Base-by-base conservation (phyloP, 2,888 invertebrate genomes). In the Rhagonycha lutea region DNA sequence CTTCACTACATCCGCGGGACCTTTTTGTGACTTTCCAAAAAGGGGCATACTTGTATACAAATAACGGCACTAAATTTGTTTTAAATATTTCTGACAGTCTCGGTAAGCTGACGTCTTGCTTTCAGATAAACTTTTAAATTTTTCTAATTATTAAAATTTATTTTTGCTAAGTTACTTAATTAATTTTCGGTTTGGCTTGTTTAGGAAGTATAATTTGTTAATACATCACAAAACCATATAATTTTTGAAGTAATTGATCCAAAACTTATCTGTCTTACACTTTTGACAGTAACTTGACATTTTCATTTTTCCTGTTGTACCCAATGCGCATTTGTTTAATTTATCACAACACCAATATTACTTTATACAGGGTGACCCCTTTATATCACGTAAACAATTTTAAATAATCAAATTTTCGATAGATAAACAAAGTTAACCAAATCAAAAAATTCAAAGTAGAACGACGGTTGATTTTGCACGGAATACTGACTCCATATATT, bases 1-100 rank as follows among this genome's bases (percentile, higher is more conserved):
- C 89, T 94, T 96, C 81, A 99, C 98, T 87, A 99, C 94, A 91
- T 99, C 99, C 87, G 96, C 96, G 85, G 99, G 99, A 89, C 96
- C 97, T 90, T 98, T 98, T 90, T 96, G 97, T 85, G 97, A 97
- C 90, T 97, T 98, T 89, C 98, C 98, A 92, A 98, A 98, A 88
- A 98, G 93, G 91, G 97, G 97, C 97, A 97, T 97, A 77, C 78
- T 85, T 82, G 70, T 68, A 69, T 70, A 70, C 47, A 67, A 73
- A 32, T 76, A 76, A 73, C 65, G 67, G 73, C 71, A 73, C 65
- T 61, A 70, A 70, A 70, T 75, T 72, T 76, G 70, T 70, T 73
- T 67, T 65, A 26, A 73, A 73, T 67, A 61, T 70, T 69, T 69
- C 32, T 65, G 70, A 70, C 70, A 67, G 67, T 70, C 62, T 73